These are phyloP conservation scores for Trididemnum nubilum DNA, from an alignment of 23 tunicate genomes.

Conservation along the genomic window DNA sequence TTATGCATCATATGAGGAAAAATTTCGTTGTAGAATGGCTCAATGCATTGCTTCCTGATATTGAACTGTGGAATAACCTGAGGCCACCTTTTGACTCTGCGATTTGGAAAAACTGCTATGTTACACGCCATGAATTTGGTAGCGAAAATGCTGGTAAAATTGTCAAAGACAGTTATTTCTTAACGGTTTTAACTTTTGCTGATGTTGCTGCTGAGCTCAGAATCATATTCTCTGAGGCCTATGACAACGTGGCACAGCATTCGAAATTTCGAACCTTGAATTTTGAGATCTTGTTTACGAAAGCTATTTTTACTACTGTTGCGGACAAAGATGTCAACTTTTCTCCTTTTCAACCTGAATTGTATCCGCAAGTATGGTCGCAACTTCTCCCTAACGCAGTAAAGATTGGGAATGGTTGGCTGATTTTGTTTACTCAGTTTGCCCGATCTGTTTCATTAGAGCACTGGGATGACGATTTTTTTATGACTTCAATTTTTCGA, in stretches of 20 bases:
- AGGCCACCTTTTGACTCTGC: slow-evolving; percentile 2
- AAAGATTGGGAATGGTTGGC: slow-evolving; percentile 25
- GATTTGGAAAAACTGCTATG: background rate
- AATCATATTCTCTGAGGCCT: slow-evolving; percentile 10
- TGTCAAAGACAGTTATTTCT: background rate
- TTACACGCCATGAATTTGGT: background rate
- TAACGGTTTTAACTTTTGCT: background rate
- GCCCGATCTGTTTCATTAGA: background rate
- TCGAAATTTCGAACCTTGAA: background rate
- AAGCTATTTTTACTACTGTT: background rate
- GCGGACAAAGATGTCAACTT: background rate
- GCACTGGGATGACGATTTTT: background rate
- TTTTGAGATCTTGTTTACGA: slow-evolving; percentile 3
- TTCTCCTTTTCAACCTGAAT: background rate
- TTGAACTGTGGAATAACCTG: background rate
- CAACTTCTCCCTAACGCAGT: background rate
- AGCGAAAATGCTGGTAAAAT: background rate
- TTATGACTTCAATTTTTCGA: background rate
- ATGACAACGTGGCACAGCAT: background rate
- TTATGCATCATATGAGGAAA: slow-evolving; percentile 14
- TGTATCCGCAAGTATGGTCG: background rate
- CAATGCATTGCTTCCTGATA: background rate
- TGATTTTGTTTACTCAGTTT: background rate
- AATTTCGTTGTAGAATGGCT: slow-evolving; percentile 17
- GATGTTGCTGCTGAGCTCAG: slow-evolving; percentile 19